phyloP scores from a whole-genome alignment of 2,113 vertebrate genomes.

The Cebus imitator region DNA sequence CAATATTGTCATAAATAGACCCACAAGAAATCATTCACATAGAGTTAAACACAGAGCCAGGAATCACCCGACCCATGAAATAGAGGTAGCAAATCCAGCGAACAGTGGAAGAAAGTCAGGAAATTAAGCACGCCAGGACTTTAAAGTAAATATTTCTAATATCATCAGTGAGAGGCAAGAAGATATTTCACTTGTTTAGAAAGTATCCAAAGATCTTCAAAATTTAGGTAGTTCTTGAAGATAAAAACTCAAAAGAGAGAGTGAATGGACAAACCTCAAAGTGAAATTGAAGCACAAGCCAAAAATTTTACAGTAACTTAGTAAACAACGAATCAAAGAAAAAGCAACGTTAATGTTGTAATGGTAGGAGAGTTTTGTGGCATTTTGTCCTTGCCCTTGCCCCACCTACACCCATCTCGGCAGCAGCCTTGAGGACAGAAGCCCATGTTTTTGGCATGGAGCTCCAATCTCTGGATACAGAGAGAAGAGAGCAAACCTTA shows the following conservation, averaged over 20 bases:
- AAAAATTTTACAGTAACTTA: neutral
- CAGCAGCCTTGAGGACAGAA: neutral
- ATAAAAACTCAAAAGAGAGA: neutral
- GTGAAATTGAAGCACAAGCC: neutral
- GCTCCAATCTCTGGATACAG: too few species aligned
- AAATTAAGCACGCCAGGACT: neutral
- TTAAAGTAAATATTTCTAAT: neutral
- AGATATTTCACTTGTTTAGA: neutral
- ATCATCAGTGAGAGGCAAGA: neutral
- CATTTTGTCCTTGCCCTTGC: neutral
- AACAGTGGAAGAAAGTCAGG: neutral
- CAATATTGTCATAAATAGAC: neutral
- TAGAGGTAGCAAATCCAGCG: neutral
- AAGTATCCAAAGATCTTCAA: neutral
- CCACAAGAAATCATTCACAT: neutral
- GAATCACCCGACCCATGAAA: neutral
- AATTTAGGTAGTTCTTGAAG: neutral
- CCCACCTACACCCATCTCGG: neutral
- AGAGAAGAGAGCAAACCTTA: neutral
- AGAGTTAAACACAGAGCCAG: neutral
- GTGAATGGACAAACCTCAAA: neutral
- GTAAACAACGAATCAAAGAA: neutral
- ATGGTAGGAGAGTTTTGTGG: neutral
- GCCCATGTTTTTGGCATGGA: neutral
- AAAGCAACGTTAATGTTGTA: neutral